Conservation (phyloP, 2,113 vertebrate genomes). For the Sander lucioperca region DNA sequence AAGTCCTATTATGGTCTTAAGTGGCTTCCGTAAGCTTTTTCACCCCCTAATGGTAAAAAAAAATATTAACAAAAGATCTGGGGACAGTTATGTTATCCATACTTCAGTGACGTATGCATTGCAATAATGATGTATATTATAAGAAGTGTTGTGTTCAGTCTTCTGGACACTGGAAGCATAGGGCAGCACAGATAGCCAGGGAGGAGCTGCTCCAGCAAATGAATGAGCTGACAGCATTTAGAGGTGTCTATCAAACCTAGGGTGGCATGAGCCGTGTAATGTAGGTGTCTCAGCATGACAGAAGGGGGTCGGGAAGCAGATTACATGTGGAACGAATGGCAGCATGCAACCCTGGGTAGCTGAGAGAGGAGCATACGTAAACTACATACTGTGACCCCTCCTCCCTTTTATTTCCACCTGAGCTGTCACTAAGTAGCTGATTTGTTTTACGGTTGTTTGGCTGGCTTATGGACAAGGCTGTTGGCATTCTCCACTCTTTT, state of each 20-base stretch:
- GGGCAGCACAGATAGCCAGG: constrained; percentile 10
- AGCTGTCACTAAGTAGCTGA: constrained; percentile 74
- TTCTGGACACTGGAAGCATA: neutral
- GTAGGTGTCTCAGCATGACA: constrained; percentile 48
- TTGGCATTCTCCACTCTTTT: constrained; percentile 65
- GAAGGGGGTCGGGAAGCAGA: constrained; percentile 33
- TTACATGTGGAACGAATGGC: constrained; percentile 66
- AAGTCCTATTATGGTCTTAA: neutral
- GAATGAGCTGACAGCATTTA: constrained; percentile 51
- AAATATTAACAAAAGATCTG: too few species aligned
- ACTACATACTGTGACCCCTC: constrained; percentile 15
- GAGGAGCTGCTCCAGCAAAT: neutral
- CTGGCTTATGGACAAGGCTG: constrained; percentile 65
- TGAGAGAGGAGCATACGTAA: constrained; percentile 36
- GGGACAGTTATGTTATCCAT: too few species aligned
- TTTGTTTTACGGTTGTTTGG: constrained; percentile 79
- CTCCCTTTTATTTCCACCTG: constrained; percentile 61
- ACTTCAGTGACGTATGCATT: neutral
- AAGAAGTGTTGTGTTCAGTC: constrained; percentile 7
- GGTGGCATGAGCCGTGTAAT: constrained; percentile 67
- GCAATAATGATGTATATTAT: neutral
- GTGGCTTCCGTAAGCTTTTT: neutral
- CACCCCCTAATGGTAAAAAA: neutral
- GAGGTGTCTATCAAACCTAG: constrained; percentile 68
- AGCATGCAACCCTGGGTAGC: constrained; percentile 49